phyloP scores from a whole-genome alignment of 2,888 invertebrate genomes.

The Conistra vaccinii region DNA sequence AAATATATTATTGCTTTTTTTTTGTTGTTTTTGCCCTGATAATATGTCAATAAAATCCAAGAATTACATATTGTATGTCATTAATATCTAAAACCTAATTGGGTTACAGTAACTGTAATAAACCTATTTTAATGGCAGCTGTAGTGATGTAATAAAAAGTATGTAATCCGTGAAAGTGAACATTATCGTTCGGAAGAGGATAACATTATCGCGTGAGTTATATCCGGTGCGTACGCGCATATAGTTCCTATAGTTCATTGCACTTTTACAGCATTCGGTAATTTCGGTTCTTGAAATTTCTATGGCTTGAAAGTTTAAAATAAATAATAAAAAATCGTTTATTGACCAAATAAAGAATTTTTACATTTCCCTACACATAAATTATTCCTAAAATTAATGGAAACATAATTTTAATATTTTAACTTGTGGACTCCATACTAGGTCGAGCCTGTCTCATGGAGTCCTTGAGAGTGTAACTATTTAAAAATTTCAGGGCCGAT shows the following conservation, averaged over 20 bases:
- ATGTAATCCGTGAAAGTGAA: conserved; percentile 60
- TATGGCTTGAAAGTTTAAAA: neutral
- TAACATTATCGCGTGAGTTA: conserved; percentile 64
- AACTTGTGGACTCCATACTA: too few species aligned
- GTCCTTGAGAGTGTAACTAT: too few species aligned
- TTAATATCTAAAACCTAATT: conserved; percentile 13
- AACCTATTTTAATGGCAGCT: conserved; percentile 16
- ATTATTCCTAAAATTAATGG: too few species aligned
- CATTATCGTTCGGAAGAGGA: conserved; percentile 58
- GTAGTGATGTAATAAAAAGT: conserved; percentile 40
- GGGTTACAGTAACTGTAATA: conserved; percentile 6
- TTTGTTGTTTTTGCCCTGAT: neutral
- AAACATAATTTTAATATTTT: too few species aligned
- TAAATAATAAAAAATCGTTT: too few species aligned
- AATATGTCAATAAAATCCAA: neutral
- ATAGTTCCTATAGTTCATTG: conserved; percentile 51
- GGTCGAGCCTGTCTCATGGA: too few species aligned
- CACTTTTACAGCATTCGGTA: conserved; percentile 35
- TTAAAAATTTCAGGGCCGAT: too few species aligned
- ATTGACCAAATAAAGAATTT: too few species aligned
- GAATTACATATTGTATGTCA: conserved; percentile 1
- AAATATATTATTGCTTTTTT: neutral
- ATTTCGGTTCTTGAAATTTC: neutral
- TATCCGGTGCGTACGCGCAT: conserved; percentile 56
- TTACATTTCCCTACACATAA: too few species aligned